phyloP scores from a whole-genome alignment of 2,113 vertebrate genomes.

The Circaetus gallicus region DNA sequence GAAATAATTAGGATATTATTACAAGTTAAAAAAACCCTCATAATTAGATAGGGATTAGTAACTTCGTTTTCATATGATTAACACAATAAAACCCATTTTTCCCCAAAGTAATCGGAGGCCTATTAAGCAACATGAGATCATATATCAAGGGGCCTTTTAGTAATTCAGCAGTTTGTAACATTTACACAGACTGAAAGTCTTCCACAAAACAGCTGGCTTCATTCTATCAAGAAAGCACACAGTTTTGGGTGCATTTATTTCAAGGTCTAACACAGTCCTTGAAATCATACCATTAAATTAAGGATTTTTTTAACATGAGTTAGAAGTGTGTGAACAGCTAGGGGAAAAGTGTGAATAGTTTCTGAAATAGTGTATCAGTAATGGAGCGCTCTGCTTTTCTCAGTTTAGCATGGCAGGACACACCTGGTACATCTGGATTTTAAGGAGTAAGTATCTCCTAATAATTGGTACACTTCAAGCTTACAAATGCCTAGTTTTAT shows the following conservation, averaged over 20 bases:
- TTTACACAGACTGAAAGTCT: constrained; percentile 29
- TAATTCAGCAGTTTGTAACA: constrained; percentile 54
- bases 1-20: constrained; percentile 58
- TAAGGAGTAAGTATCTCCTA: constrained; percentile 12
- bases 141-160: constrained; percentile 58
- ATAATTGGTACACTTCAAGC: constrained; percentile 22
- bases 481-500: background rate
- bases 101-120: constrained; percentile 38
- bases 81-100: constrained; percentile 52
- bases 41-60: constrained; percentile 64
- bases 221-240: background rate
- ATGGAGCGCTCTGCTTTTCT: background rate
- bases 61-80: constrained; percentile 65
- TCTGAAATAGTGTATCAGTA: background rate
- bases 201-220: constrained; percentile 42
- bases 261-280: constrained; percentile 25
- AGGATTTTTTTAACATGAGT: constrained; percentile 38
- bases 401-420: background rate
- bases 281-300: constrained; percentile 63
- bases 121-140: constrained; percentile 56
- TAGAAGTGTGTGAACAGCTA: constrained; percentile 32
- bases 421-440: background rate
- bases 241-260: constrained; percentile 16
- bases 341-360: background rate
- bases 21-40: constrained; percentile 27